Percentiles rank a stretch among this genome's conserved stretches.
Conservation (phyloP, 30 jellyfish, hydroid and myxozoan species). For the Mastigias papua region DNA sequence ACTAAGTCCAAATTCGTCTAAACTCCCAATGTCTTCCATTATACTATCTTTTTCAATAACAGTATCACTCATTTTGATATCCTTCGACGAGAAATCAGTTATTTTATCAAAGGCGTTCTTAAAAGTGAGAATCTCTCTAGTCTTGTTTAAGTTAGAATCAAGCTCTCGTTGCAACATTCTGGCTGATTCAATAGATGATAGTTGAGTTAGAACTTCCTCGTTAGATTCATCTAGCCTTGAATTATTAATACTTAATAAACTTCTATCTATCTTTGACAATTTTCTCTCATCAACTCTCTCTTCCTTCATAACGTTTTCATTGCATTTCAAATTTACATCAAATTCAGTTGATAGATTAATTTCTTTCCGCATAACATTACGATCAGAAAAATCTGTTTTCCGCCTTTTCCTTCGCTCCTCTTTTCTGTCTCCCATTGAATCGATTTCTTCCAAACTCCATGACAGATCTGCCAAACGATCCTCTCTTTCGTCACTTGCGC, state of each 20-base stretch:
- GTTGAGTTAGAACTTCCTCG: too few relatives aligned
- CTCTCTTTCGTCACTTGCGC: conserved; percentile 25
- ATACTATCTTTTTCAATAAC: not conserved
- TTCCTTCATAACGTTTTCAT: not conserved
- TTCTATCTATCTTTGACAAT: not conserved
- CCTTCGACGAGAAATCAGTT: not conserved
- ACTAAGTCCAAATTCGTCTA: not conserved
- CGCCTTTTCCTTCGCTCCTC: not conserved
- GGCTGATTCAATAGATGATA: too few relatives aligned
- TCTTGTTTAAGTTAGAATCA: not conserved
- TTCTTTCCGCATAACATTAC: not conserved
- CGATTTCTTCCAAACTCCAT: conserved; percentile 55
- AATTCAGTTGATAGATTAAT: not conserved
- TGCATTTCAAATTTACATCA: not conserved
- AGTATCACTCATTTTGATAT: not conserved
- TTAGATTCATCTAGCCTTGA: not conserved
- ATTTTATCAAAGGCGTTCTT: not conserved
- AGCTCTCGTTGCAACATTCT: not conserved
- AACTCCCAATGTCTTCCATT: not conserved
- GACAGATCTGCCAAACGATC: conserved; percentile 7
- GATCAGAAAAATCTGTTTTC: not conserved
- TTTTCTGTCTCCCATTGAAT: not conserved
- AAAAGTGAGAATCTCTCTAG: too few relatives aligned
- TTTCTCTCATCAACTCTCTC: not conserved
- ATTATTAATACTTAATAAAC: not conserved